phyloP scores from a whole-genome alignment of 2,113 vertebrate species.

The Dunckerocampus dactyliophorus region DNA sequence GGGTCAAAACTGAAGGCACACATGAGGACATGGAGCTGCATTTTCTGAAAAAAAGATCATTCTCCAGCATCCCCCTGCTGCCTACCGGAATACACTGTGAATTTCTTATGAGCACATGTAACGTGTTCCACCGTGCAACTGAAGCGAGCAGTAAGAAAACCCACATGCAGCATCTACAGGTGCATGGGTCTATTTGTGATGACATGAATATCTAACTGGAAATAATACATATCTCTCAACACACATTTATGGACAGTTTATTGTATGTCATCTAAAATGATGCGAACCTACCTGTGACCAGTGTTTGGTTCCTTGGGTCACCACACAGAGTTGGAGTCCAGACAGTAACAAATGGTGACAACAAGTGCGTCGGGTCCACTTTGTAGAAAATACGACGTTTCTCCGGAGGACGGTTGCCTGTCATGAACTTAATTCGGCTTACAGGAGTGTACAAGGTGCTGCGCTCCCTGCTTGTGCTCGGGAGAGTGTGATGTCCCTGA shows the following conservation, averaged over 20 bases:
- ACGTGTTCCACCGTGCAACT: neutral
- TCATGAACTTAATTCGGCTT: constrained; percentile 49
- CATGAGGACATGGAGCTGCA: neutral
- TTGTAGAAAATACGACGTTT: constrained; percentile 37
- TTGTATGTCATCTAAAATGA: constrained; percentile 17
- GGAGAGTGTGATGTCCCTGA: constrained; percentile 29
- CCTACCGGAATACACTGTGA: constrained; percentile 4
- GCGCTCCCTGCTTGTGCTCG: constrained; percentile 10
- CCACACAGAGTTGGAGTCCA: constrained; percentile 19
- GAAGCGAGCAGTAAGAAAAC: neutral
- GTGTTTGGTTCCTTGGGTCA: constrained; percentile 25
- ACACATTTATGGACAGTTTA: neutral
- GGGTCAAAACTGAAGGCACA: neutral
- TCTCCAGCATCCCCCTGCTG: neutral
- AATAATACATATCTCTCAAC: neutral
- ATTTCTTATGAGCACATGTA: neutral
- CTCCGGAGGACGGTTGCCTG: constrained; percentile 35
- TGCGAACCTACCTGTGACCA: constrained; percentile 53
- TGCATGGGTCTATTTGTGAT: constrained; percentile 4
- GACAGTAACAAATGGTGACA: constrained; percentile 52
- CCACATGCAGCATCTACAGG: constrained; percentile 35
- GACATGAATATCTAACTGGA: too few relatives aligned
- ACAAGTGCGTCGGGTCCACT: constrained; percentile 41
- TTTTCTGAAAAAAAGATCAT: neutral
- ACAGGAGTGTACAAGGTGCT: constrained; percentile 26